phyloP scores from a whole-genome alignment of 2,113 vertebrate genomes.

The Pseudorasbora parva region DNA sequence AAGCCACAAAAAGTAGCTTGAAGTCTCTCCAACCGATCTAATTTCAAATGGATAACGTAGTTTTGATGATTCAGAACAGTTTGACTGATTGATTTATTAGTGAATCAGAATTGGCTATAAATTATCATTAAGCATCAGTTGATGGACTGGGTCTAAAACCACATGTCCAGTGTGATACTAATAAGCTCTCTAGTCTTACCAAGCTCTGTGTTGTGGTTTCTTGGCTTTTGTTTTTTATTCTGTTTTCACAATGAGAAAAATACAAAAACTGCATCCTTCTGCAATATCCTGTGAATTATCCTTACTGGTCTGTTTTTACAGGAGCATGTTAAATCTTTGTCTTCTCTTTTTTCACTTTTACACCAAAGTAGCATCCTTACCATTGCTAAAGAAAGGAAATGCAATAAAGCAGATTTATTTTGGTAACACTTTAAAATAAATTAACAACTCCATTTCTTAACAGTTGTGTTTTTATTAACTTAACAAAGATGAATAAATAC shows the following conservation, averaged over 20 bases:
- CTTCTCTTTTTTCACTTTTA: neutral
- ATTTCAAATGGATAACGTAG: neutral
- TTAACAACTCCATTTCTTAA: no score
- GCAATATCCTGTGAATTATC: neutral
- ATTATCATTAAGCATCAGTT: neutral
- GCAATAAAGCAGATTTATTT: neutral
- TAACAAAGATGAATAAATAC: no score
- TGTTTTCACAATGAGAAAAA: neutral
- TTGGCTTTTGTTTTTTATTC: conserved; percentile 5
- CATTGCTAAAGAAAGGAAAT: neutral
- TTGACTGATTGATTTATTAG: neutral
- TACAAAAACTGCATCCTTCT: neutral
- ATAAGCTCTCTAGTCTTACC: neutral
- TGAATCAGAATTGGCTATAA: neutral
- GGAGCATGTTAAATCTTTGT: neutral
- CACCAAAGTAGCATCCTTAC: neutral
- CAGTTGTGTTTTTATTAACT: no score
- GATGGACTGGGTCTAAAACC: neutral
- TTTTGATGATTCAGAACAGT: neutral
- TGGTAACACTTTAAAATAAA: no score
- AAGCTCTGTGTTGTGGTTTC: neutral
- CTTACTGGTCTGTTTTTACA: neutral
- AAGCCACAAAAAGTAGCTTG: neutral
- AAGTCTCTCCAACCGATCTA: neutral
- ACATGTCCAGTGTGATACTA: neutral